Percentiles rank a stretch among this genome's conserved stretches.
These are phyloP conservation scores for Acanthoscelides obtectus DNA, from an alignment of 2,888 invertebrate species.

Conservation along the genomic window DNA sequence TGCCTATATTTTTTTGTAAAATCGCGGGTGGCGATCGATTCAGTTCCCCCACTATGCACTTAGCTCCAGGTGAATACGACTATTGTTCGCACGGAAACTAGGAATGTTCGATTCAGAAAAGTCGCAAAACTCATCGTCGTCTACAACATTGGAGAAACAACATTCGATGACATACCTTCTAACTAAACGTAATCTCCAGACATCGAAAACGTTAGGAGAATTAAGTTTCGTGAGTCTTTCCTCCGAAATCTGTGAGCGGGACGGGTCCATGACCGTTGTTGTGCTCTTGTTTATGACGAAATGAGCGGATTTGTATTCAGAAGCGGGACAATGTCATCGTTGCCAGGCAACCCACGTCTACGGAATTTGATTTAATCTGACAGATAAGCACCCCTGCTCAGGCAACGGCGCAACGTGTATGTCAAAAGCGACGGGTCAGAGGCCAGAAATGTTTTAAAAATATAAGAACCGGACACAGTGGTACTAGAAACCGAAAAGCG, in stretches of 20 bases:
- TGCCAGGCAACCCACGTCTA: constrained; percentile 44
- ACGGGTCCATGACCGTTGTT: constrained; percentile 31
- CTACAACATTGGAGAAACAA: too few species aligned
- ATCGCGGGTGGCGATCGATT: too few species aligned
- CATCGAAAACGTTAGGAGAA: neutral
- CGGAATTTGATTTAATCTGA: constrained; percentile 44
- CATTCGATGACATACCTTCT: neutral
- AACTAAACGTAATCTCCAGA: neutral
- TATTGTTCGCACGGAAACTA: too few species aligned
- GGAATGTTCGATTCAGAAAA: too few species aligned
- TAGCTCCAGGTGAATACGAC: too few species aligned
- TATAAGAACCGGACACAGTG: neutral
- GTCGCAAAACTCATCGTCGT: too few species aligned
- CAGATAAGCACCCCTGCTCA: constrained; percentile 38
- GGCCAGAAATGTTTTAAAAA: constrained; percentile 22
- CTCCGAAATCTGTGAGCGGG: neutral
- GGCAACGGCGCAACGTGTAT: constrained; percentile 24
- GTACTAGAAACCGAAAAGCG: neutral
- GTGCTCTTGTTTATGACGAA: constrained; percentile 37
- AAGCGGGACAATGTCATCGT: constrained; percentile 34
- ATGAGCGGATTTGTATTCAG: constrained; percentile 46
- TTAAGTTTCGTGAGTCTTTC: neutral
- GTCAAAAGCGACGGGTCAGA: constrained; percentile 27
- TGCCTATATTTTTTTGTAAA: too few species aligned
- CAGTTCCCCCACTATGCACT: too few species aligned